phyloP scores from a whole-genome alignment of 2,113 vertebrate species.

The rat (Rattus norvegicus) region GRCr8 NC_086032.1:24353501-24354000 shows the following conservation, averaged over 20 bases:
- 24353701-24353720: background rate
- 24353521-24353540: background rate
- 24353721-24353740: background rate
- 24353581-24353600: background rate
- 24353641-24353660: fast-evolving
- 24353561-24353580: background rate
- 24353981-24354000: background rate
- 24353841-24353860: fast-evolving
- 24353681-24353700: background rate
- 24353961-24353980: background rate
- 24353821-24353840: fast-evolving
- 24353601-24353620: background rate
- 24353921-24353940: background rate
- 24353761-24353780: fast-evolving
- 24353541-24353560: background rate
- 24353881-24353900: background rate
- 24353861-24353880: background rate
- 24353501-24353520: background rate
- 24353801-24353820: background rate
- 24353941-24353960: background rate
- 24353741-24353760: background rate
- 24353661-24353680: background rate
- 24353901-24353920: background rate
- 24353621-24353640: background rate
- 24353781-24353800: fast-evolving